Base-by-base conservation (phyloP, 2,888 invertebrate species). In the Nephrotoma guestfalica region DNA sequence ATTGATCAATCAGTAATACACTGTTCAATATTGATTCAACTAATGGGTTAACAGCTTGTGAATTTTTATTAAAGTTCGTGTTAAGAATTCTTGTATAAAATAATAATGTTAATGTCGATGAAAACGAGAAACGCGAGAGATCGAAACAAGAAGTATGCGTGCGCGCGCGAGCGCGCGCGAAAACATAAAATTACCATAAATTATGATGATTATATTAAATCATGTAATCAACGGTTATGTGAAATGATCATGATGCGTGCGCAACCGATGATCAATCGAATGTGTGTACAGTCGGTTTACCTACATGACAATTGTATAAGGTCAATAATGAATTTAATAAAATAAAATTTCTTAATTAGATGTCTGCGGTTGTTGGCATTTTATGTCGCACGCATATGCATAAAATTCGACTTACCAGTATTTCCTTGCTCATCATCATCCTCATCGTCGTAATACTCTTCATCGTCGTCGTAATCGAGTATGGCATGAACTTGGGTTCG, bases 401-500 rank as follows among this genome's bases (percentile, higher is more conserved):
- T 30, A 51, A 51, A 51, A 51, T 51, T 15, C 2, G 30, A 41
- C 42, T 84, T 84, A 42, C 41, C 42, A 84, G 41, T 41, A 84
- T 41, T 84, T 7, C 85, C 71, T 86, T 40, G 71, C 45, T 84
- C 84, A 41, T 40, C 83, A 9, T 90, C 90, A 51, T 89, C 88
- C 6, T 90, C 90, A 30, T 88, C 88, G 57, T 91, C 90, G 87
- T 91, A 90, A 88, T 91, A 90, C 86, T 91, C 89, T 40, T 91
- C 92, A 87, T 92, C 92, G 18, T 90, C 90, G 88, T 92, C 92
- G 86, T 92, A 92, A 87, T 92, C 92, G 57, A 92, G 89, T 5
- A 92, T 91, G 4, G 92, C 92, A 88, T 91, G 91, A 84, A 91
- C 91, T 87, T 91, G 91, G 87, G 92, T 89, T 92, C 94, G 87